Percentiles rank a stretch among this genome's conserved stretches.
Conservation (phyloP, 2,113 vertebrate genomes). For the Cyanoliseus patagonus region DNA sequence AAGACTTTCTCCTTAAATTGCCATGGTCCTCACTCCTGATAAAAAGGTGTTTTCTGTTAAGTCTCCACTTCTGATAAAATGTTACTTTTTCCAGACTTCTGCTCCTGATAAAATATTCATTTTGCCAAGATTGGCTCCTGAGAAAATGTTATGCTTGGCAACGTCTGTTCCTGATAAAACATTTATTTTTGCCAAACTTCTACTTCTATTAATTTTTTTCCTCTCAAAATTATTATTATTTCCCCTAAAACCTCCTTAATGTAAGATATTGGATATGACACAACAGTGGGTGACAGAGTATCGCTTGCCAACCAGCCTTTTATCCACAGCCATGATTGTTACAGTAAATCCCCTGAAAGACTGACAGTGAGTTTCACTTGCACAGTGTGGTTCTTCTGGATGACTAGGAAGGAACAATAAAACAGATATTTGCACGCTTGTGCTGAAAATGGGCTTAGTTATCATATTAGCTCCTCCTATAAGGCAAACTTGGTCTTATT, state of each 20-base stretch:
- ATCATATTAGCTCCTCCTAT: slow-evolving; percentile 69
- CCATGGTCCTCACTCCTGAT: slow-evolving; percentile 17
- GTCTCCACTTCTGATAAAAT: slow-evolving; percentile 50
- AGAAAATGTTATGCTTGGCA: slow-evolving; percentile 67
- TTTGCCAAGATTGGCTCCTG: slow-evolving; percentile 62
- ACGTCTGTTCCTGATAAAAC: slow-evolving; percentile 2
- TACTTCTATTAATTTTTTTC: slow-evolving; percentile 47
- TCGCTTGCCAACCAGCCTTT: slow-evolving; percentile 14
- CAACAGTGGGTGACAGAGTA: background rate
- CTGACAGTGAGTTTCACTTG: background rate
- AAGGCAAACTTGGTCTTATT: slow-evolving; percentile 62
- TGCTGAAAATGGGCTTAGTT: slow-evolving; percentile 72
- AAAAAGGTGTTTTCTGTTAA: slow-evolving; percentile 57
- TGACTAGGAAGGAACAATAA: slow-evolving; percentile 27
- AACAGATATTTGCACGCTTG: slow-evolving; percentile 59
- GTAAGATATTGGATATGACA: slow-evolving; percentile 15
- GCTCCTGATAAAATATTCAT: slow-evolving; percentile 50
- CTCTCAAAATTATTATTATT: slow-evolving; percentile 56
- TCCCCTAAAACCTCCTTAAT: slow-evolving; percentile 4
- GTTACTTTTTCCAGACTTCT: slow-evolving; percentile 39
- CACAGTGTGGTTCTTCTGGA: slow-evolving; percentile 33
- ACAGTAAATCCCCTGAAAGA: background rate
- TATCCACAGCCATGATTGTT: slow-evolving; percentile 39
- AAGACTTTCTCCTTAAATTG: slow-evolving; percentile 44
- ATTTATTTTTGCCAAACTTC: slow-evolving; percentile 45